Evolutionary conservation across 2,797 vertebrate species (phyloP).

Genomic region (Hipposideros larvatus): DNA sequence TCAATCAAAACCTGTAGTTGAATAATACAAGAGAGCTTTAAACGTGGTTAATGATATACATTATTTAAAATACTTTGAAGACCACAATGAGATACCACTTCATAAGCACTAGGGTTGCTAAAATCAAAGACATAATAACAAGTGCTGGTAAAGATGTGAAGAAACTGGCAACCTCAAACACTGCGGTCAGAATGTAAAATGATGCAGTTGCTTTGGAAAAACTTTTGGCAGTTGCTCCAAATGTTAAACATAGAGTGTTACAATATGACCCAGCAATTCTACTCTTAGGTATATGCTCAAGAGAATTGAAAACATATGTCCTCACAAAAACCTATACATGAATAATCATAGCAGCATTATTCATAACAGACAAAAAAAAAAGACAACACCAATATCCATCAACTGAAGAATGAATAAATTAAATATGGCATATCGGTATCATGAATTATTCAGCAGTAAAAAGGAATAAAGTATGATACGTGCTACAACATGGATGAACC

Average conservation of each 20-base stretch:
- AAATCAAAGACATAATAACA: slow-evolving; percentile 48
- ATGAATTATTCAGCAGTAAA: slow-evolving; percentile 21
- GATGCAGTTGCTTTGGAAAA: neutral
- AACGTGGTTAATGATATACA: neutral
- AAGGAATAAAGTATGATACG: slow-evolving; percentile 3
- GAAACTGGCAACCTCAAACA: neutral
- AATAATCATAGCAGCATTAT: slow-evolving; percentile 1
- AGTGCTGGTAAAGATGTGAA: slow-evolving; percentile 8
- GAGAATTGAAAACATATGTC: neutral
- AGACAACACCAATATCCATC: neutral
- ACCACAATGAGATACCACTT: slow-evolving; percentile 10
- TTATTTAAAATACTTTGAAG: slow-evolving; percentile 45
- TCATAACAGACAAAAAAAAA: neutral
- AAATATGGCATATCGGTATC: neutral
- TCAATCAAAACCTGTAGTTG: slow-evolving; percentile 31
- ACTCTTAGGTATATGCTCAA: neutral
- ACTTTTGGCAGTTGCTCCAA: slow-evolving; percentile 12
- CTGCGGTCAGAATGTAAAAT: neutral
- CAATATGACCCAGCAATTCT: neutral
- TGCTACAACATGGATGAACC: neutral
- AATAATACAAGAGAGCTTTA: slow-evolving; percentile 26
- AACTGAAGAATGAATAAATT: neutral
- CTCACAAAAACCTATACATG: neutral
- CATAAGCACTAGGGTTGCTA: neutral
- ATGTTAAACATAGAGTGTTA: slow-evolving; percentile 9